Base-by-base conservation (phyloP, 2,113 vertebrate genomes). In the Hippocampus guttulatus region DNA sequence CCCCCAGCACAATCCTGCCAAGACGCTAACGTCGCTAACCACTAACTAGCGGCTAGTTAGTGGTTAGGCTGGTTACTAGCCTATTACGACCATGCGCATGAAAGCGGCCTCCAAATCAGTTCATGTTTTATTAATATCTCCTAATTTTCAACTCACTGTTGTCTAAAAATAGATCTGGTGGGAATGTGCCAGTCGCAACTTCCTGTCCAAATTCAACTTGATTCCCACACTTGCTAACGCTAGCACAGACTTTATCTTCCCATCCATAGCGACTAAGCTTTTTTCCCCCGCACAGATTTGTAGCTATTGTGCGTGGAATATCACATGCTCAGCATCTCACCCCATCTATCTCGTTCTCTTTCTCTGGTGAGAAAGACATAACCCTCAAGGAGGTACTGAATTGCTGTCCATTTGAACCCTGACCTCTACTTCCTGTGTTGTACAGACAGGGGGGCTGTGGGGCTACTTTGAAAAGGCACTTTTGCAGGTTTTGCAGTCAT, bases 371-470 rank as follows among this genome's bases (percentile, higher is more conserved):
- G 38, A 69, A 55, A 70, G 49, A 78, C 47, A 57, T 75, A 73
- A 73, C 71, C 57, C 67, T 51, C 9, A 67, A 52, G 61, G 75
- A 71, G 77, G 40, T 38, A 81, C 82, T 72, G 71, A 82, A 88
- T 69, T 14, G 8, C 75, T 73, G 67, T 75, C 71, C 70, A 69
- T 57, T 78, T 87, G 67, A 91, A 82, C 88, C 61, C 38, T 90
- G 84, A 90, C 86, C 90, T 78, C 69, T 1, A 75, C 81, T 90
- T 90, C 89, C 88, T 89, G 82, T 81, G 33, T 38, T 33, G 60
- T 30, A 15, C 15, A 2, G 52, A 55, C 52, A 3, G n/a, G 52
- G 8, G 8, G 20, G 21, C 2, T n/a, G 9, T 3, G 51, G 51
- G 8, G 51, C 51, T n/a, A n/a, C 51, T 54, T 54, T 54, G 9